Evolutionary conservation across 2,113 vertebrate genomes (phyloP).

Genomic region (Uropsilus gracilis): DNA sequence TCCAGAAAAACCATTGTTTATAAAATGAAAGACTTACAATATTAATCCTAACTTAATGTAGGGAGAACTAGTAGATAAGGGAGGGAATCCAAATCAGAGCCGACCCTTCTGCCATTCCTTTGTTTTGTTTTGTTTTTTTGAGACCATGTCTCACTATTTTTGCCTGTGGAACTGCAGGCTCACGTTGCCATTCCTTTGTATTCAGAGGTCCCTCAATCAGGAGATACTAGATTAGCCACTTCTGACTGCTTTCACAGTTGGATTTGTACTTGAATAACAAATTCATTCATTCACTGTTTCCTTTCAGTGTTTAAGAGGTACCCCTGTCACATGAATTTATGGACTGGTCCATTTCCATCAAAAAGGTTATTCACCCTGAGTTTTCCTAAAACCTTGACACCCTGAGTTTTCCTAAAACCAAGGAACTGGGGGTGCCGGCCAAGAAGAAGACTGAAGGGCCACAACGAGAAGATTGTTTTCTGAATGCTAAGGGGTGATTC

Average conservation of each 20-base stretch:
- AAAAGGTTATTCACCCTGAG: conserved; percentile 38
- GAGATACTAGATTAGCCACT: not conserved
- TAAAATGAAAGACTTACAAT: not conserved
- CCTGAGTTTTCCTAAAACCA: not conserved
- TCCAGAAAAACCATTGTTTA: not conserved
- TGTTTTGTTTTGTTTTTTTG: too few relatives aligned
- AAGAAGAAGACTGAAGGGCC: conserved; percentile 36
- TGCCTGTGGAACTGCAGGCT: too few relatives aligned
- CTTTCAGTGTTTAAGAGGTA: conserved; percentile 43
- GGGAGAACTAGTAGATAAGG: not conserved
- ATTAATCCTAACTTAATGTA: not conserved
- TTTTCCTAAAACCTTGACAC: conserved; percentile 42
- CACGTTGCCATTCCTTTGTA: not conserved
- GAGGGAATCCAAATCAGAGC: not conserved
- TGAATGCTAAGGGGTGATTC: conserved; percentile 40
- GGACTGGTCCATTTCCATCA: conserved; percentile 5
- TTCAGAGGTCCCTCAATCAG: not conserved
- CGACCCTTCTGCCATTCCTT: not conserved
- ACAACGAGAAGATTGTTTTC: conserved; percentile 62
- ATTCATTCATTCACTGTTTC: conserved; percentile 51
- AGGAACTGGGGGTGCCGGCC: conserved; percentile 38
- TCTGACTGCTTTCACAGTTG: not conserved
- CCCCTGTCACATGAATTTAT: conserved; percentile 33
- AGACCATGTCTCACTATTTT: too few relatives aligned
- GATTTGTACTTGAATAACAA: not conserved